Conservation (phyloP, 2,797 vertebrate genomes). For the Pseudochirops corinnae region DNA sequence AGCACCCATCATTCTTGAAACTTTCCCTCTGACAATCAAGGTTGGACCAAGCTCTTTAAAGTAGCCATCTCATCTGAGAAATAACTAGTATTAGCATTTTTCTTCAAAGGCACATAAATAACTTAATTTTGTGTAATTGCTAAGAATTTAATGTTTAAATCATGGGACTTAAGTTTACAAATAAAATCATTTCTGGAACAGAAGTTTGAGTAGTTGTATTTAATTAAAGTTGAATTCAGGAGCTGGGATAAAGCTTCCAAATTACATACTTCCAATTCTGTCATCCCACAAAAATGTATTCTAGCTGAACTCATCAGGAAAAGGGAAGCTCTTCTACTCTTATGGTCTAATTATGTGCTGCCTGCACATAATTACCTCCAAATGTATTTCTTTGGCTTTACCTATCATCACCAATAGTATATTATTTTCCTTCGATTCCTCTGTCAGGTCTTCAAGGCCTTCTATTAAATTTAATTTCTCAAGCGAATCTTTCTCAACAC, state of each 20-base stretch:
- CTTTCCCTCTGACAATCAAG: not conserved
- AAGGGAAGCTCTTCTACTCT: not conserved
- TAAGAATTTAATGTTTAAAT: not conserved
- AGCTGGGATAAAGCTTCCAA: constrained; percentile 5
- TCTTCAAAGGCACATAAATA: not conserved
- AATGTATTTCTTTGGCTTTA: not conserved
- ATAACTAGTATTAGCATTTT: not conserved
- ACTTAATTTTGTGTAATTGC: not conserved
- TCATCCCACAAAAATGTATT: not conserved
- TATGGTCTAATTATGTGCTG: not conserved
- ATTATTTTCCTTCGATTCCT: not conserved
- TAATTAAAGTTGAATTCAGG: not conserved
- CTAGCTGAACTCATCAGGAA: not conserved
- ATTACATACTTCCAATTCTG: not conserved
- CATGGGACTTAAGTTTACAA: not conserved
- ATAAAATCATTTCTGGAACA: not conserved
- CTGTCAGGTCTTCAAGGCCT: not conserved
- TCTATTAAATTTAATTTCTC: not conserved
- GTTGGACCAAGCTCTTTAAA: not conserved
- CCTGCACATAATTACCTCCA: not conserved
- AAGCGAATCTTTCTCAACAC: not conserved
- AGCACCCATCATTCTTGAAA: not conserved
- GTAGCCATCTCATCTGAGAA: not conserved
- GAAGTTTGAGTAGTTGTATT: not conserved
- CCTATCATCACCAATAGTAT: not conserved